Evolutionary conservation across 2,113 vertebrate species (phyloP).

Genomic region (human (Homo sapiens)): DNA sequence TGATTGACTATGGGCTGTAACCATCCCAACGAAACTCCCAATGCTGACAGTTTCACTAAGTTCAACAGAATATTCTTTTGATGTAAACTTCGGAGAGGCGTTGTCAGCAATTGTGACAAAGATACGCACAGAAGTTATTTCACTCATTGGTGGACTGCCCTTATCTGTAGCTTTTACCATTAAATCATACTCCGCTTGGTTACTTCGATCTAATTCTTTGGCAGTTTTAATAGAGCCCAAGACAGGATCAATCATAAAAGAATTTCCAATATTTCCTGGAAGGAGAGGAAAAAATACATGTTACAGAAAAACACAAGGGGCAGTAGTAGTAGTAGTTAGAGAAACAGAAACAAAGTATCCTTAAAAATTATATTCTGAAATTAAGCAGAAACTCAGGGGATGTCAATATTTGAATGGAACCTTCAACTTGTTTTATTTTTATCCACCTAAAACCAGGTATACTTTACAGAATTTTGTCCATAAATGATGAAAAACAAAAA

Average conservation of each 20-base stretch:
- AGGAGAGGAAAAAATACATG: not conserved
- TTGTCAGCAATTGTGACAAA: conserved; percentile 95
- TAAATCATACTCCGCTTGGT: conserved; percentile 91
- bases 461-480: not conserved
- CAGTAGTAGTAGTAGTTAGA: not conserved
- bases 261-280: conserved; percentile 95
- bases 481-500: not conserved
- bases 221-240: conserved; percentile 92
- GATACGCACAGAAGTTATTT: conserved; percentile 89
- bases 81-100: conserved; percentile 92
- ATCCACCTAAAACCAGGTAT: not conserved
- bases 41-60: conserved; percentile 89
- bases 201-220: conserved; percentile 93
- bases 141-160: conserved; percentile 90
- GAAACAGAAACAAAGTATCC: not conserved
- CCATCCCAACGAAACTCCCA: conserved; percentile 92
- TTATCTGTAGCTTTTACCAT: conserved; percentile 93
- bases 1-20: conserved; percentile 93
- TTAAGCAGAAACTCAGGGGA: not conserved
- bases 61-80: conserved; percentile 92
- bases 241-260: conserved; percentile 93
- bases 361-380: not conserved
- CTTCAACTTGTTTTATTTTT: not conserved
- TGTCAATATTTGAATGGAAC: not conserved
- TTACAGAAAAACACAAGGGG: conserved; percentile 21